Evolutionary conservation across 2,113 vertebrate genomes (phyloP).

Genomic region (Pseudorhombus dupliciocellatus): DNA sequence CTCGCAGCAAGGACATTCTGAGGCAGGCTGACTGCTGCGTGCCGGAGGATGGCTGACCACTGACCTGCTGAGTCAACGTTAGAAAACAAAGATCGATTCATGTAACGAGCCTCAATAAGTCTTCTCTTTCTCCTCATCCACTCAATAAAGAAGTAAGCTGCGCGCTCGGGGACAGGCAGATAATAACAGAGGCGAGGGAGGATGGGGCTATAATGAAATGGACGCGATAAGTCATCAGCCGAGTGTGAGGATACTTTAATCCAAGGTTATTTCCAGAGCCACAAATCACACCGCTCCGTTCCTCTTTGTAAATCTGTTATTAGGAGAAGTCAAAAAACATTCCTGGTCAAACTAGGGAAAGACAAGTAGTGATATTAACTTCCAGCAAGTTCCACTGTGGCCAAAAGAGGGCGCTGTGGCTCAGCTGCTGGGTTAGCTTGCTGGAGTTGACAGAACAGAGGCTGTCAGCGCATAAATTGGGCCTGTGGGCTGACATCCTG

Average conservation of each 20-base stretch:
- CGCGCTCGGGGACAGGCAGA: background rate
- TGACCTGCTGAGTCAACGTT: constrained; percentile 5
- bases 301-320: background rate
- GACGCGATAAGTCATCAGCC: background rate
- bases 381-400: background rate
- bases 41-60: background rate
- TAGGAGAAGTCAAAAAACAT: background rate
- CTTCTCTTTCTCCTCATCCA: background rate
- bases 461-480: constrained; percentile 15
- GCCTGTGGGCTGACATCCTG: constrained; percentile 9
- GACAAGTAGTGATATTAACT: background rate
- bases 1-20: constrained; percentile 19
- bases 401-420: constrained; percentile 58
- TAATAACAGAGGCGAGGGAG: background rate
- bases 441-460: constrained; percentile 4
- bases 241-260: background rate
- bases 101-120: background rate
- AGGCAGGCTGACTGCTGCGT: background rate
- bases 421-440: constrained; percentile 7
- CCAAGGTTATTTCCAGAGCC: constrained; percentile 3
- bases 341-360: background rate
- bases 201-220: background rate
- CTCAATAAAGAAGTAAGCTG: background rate
- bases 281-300: too few species aligned
- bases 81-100: constrained; percentile 1